Evolutionary conservation across 2,797 vertebrate genomes (phyloP).

Genomic region (Carcharodon carcharias): DNA sequence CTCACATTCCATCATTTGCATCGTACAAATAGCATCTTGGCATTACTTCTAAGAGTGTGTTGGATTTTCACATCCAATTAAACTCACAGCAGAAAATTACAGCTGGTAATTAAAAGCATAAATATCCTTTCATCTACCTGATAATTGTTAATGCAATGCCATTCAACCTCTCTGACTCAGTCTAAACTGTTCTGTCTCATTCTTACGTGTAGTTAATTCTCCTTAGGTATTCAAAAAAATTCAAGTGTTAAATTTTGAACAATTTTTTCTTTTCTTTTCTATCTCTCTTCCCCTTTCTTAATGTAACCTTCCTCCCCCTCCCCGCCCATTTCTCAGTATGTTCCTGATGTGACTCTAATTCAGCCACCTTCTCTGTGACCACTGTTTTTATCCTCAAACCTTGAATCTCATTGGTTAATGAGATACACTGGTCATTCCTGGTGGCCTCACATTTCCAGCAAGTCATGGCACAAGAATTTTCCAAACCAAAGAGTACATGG

Average conservation of each 20-base stretch:
- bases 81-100: background rate
- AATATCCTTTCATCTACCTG: background rate
- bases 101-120: background rate
- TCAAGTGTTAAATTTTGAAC: background rate
- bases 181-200: background rate
- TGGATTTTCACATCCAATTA: background rate
- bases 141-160: background rate
- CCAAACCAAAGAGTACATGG: too few relatives aligned
- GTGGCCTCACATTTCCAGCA: background rate
- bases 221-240: background rate
- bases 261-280: background rate
- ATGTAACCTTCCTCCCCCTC: constrained; percentile 52
- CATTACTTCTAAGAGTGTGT: background rate
- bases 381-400: background rate
- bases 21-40: background rate
- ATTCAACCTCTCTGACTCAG: background rate
- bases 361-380: constrained; percentile 45
- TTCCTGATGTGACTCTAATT: background rate
- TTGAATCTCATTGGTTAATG: background rate
- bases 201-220: background rate
- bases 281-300: background rate
- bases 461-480: background rate
- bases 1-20: background rate
- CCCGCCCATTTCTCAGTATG: constrained; percentile 39
- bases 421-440: background rate